Percentiles rank a stretch among this genome's conserved stretches.
Conservation (phyloP, 2,797 vertebrate species). For the Tamandua tetradactyla region DNA sequence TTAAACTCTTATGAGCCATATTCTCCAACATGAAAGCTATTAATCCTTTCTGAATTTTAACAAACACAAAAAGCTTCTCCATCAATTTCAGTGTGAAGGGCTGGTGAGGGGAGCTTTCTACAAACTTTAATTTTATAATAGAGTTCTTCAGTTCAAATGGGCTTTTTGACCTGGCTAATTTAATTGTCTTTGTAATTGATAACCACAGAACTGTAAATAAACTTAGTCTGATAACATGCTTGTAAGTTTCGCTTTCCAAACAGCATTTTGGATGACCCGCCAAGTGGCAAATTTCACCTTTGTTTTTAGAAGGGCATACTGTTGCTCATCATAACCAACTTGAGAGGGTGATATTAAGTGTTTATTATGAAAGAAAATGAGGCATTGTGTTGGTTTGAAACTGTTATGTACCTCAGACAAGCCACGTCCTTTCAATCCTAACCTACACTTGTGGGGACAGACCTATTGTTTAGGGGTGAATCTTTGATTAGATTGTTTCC, state of each 20-base stretch:
- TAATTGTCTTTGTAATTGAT: conserved; percentile 78
- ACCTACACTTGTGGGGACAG: too few relatives aligned
- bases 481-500: too few relatives aligned
- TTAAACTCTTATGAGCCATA: conserved; percentile 69
- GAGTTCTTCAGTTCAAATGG: conserved; percentile 66
- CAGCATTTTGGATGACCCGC: conserved; percentile 57
- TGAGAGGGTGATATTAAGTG: neutral
- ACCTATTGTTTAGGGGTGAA: too few relatives aligned
- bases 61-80: conserved; percentile 52
- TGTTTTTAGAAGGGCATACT: conserved; percentile 28
- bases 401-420: too few relatives aligned
- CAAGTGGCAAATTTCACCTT: conserved; percentile 23
- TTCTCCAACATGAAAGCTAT: conserved; percentile 60
- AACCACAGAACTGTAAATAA: conserved; percentile 68
- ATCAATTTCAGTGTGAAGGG: conserved; percentile 68
- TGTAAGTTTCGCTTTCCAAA: conserved; percentile 55
- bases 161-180: conserved; percentile 76
- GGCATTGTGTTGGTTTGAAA: too few relatives aligned
- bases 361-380: conserved; percentile 42
- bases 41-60: conserved; percentile 76
- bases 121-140: conserved; percentile 76
- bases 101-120: conserved; percentile 52
- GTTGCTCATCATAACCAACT: neutral
- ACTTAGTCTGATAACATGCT: conserved; percentile 55
- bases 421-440: too few relatives aligned